Percentiles rank a stretch among this genome's conserved stretches.
Conservation (phyloP, 2,888 invertebrate genomes). For the Scotopteryx bipunctaria region DNA sequence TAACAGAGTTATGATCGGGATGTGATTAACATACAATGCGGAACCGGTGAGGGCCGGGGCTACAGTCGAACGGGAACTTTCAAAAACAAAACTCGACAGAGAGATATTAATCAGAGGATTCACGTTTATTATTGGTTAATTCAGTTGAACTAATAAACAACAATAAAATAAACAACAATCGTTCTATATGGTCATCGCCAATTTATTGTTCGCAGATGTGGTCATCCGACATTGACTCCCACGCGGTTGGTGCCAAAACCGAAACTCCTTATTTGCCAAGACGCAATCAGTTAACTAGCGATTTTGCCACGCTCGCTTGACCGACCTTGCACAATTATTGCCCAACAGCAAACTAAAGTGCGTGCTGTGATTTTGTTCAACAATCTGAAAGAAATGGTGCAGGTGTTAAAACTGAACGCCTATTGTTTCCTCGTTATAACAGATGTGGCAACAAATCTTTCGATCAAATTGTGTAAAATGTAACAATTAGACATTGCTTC, state of each 20-base stretch:
- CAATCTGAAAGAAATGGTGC: slow-evolving; percentile 36
- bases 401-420: slow-evolving; percentile 40
- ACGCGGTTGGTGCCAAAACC: slow-evolving; percentile 43
- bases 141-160: not conserved
- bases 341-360: slow-evolving; percentile 47
- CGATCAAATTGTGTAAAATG: slow-evolving; percentile 22
- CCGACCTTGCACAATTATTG: slow-evolving; percentile 67
- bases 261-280: slow-evolving; percentile 47
- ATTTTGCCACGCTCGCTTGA: slow-evolving; percentile 50
- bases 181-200: slow-evolving; percentile 5
- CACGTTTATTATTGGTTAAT: not conserved
- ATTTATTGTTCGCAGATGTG: not conserved
- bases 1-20: slow-evolving; percentile 30
- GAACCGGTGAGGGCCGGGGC: not conserved
- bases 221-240: slow-evolving; percentile 47
- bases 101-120: not conserved
- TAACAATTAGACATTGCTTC: slow-evolving; percentile 29
- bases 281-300: slow-evolving; percentile 46
- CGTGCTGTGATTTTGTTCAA: slow-evolving; percentile 51
- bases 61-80: slow-evolving; percentile 4
- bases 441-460: slow-evolving; percentile 24
- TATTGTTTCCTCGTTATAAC: slow-evolving; percentile 40
- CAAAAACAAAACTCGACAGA: slow-evolving; percentile 7
- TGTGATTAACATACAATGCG: slow-evolving; percentile 41
- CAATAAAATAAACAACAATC: not conserved